Percentiles rank a stretch among this genome's conserved stretches.
These are phyloP conservation scores for Scophthalmus maximus DNA, from an alignment of 2,113 vertebrate genomes.

Conservation along the genomic window DNA sequence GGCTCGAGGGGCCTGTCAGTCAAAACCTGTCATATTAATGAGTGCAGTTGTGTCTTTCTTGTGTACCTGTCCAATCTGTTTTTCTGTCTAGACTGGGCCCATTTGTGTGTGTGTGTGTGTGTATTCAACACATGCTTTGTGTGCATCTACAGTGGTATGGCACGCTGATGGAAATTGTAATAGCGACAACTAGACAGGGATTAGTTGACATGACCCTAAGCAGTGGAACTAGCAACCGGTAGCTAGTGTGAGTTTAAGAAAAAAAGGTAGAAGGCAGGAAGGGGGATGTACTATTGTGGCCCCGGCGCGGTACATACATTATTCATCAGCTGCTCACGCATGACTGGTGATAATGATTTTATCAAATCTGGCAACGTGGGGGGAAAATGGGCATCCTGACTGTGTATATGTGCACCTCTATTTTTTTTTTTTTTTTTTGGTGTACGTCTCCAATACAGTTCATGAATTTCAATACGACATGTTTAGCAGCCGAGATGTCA, in stretches of 20 bases:
- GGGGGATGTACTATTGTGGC: conserved; percentile 55
- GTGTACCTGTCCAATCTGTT: conserved; percentile 30
- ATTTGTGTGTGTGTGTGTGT: conserved; percentile 3
- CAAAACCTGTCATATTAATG: conserved; percentile 39
- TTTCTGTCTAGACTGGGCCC: neutral
- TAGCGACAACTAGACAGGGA: conserved; percentile 52
- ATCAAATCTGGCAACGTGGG: conserved; percentile 74
- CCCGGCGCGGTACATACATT: conserved; percentile 69
- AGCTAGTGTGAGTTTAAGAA: conserved; percentile 45
- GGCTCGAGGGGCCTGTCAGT: conserved; percentile 30
- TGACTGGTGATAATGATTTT: conserved; percentile 75
- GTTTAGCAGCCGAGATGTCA: conserved; percentile 42
- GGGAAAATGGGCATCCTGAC: conserved; percentile 18
- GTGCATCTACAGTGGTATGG: conserved; percentile 13
- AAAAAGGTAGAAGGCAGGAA: conserved; percentile 53
- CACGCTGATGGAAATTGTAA: conserved; percentile 65
- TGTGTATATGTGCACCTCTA: conserved; percentile 22
- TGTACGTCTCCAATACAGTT: conserved; percentile 35
- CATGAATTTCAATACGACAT: conserved; percentile 59
- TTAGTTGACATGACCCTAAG: conserved; percentile 59
- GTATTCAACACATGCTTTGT: conserved; percentile 8
- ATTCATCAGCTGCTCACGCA: conserved; percentile 71
- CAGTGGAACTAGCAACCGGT: conserved; percentile 35
- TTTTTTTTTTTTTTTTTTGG: conserved; percentile 34
- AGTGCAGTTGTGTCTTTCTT: conserved; percentile 8